Percentiles rank a stretch among this genome's conserved stretches.
phyloP scores from a whole-genome alignment of 2,797 vertebrate species.

The Pipistrellus pipistrellus region DNA sequence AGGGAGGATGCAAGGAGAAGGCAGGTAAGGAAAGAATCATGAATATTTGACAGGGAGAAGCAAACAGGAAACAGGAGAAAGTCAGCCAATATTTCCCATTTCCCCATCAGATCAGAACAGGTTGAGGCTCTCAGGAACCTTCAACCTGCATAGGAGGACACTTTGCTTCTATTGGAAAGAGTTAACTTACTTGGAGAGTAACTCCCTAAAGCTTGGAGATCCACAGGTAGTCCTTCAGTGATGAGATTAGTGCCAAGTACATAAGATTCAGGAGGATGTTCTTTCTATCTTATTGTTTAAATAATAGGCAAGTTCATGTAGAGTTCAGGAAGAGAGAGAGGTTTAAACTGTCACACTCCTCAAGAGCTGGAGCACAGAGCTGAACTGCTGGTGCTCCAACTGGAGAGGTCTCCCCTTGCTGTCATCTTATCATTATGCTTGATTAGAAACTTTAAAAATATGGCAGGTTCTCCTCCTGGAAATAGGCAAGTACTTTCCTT shows the following conservation, averaged over 20 bases:
- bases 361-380: background rate
- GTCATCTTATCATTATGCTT: background rate
- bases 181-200: background rate
- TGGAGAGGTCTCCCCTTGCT: background rate
- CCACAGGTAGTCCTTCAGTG: background rate
- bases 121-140: background rate
- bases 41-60: background rate
- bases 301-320: accelerated
- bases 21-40: background rate
- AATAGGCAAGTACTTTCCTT: constrained; percentile 6
- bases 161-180: background rate
- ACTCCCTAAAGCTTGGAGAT: background rate
- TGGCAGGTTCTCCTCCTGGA: background rate
- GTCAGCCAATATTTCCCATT: background rate
- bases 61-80: background rate
- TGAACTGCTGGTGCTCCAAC: background rate
- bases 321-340: background rate
- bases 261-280: background rate
- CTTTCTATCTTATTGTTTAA: background rate
- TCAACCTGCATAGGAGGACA: background rate
- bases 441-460: background rate
- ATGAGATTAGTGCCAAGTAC: background rate
- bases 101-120: background rate
- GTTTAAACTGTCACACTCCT: background rate
- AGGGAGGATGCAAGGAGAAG: background rate